A percentile compares a stretch with the other conserved stretches of the same genome.
phyloP scores from a whole-genome alignment of 2,113 vertebrate species.

The Saguinus midas region DNA sequence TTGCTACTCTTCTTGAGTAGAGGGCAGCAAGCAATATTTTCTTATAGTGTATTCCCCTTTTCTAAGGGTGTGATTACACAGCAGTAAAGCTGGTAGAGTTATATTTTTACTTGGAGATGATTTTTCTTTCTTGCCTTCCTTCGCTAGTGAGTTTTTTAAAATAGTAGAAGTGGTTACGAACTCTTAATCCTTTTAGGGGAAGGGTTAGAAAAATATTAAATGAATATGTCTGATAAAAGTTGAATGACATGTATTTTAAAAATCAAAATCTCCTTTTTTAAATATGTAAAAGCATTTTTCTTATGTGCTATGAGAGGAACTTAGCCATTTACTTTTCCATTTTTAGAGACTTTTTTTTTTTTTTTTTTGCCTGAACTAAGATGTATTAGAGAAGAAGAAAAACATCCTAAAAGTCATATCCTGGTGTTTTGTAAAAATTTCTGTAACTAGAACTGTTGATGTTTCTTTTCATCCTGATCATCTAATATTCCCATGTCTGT shows the following conservation, averaged over 20 bases:
- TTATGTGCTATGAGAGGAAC: background rate
- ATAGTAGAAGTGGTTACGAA: background rate
- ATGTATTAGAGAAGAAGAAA: slow-evolving; percentile 40
- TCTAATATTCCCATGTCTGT: background rate
- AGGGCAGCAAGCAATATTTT: background rate
- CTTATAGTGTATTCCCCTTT: background rate
- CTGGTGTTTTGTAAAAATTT: slow-evolving; percentile 26
- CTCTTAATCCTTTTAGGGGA: background rate
- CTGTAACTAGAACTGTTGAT: slow-evolving; percentile 10
- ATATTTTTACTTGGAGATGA: background rate
- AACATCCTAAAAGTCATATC: background rate
- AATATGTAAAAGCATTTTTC: slow-evolving; percentile 15
- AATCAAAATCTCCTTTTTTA: background rate
- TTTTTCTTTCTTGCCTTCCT: background rate
- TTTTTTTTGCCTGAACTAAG: background rate
- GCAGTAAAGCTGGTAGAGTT: slow-evolving; percentile 1
- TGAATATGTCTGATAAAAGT: background rate
- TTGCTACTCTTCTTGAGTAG: background rate
- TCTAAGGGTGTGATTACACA: background rate
- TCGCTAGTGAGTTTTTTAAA: slow-evolving; percentile 30
- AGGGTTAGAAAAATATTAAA: background rate
- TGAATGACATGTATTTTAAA: slow-evolving; percentile 37
- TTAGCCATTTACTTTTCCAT: background rate
- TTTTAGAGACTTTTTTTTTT: background rate
- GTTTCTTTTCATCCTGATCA: slow-evolving; percentile 5